Base-by-base conservation (phyloP, 2,888 invertebrate genomes). In the Seira sanloemensis region DNA sequence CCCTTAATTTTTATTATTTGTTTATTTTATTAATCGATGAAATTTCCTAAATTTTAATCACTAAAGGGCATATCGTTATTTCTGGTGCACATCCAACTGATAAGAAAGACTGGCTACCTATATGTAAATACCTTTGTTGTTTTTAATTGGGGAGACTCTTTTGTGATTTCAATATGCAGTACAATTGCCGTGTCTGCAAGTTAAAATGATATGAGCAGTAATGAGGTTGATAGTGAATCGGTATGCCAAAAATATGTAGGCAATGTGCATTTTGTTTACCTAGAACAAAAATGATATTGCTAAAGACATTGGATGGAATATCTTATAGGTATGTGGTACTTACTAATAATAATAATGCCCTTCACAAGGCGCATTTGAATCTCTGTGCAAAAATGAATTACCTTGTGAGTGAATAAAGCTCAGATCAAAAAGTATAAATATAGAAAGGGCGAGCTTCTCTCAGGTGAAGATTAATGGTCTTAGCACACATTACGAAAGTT, bases 381-480 rank as follows among this genome's bases (percentile, higher is more conserved):
- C 19, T 25, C 25, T 73, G 54, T 65, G 25, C 62, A 74, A 65
- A 77, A n/a, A n/a, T n/a, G n/a, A n/a, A n/a, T n/a, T n/a, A n/a
- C n/a, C n/a, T n/a, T n/a, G n/a, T n/a, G n/a, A n/a, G n/a, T n/a
- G n/a, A n/a, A n/a, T n/a, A n/a, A n/a, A 37, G 37, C 4, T 12
- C 37, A 37, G 37, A 37, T 37, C 37, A 37, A n/a, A n/a, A n/a
- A 37, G 37, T 37, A 4, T 37, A 68, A 50, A 77, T 67, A 50
- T 67, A 68, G 65, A 78, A 71, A 24, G 78, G 78, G 78, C 78
- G 78, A 78, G 71, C 69, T 24, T 27, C 12, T 23, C 19, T 78
- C 54, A 65, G 73, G 71, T 78, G 78, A 79, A 79, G 66, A 79
- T 79, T 78, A 73, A 79, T 79, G 65, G 66, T 79, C 25, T 67